Evolutionary conservation across 2,113 vertebrate genomes (phyloP).

Genomic region (Syngnathus typhle): DNA sequence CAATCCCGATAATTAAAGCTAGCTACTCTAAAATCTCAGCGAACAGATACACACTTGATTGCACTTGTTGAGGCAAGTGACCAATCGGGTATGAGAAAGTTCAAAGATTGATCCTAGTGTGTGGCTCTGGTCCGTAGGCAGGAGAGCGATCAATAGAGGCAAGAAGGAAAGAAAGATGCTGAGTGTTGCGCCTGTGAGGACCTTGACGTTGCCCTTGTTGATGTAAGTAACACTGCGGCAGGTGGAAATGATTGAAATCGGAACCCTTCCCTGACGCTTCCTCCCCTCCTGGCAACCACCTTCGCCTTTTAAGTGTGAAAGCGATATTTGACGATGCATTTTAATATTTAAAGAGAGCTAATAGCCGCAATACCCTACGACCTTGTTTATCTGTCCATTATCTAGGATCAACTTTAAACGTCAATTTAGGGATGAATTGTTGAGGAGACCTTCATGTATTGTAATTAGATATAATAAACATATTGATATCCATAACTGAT

Average conservation of each 20-base stretch:
- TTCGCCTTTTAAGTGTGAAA: slow-evolving; percentile 21
- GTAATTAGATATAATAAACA: neutral
- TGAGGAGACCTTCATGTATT: neutral
- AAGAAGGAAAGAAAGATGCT: slow-evolving; percentile 21
- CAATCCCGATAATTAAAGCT: no score
- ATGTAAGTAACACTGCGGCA: slow-evolving; percentile 57
- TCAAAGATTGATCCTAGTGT: slow-evolving; percentile 3
- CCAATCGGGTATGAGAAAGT: neutral
- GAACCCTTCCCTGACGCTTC: slow-evolving; percentile 35
- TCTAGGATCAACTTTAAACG: slow-evolving; percentile 1
- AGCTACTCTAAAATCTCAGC: neutral
- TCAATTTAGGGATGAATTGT: neutral
- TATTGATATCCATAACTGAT: neutral
- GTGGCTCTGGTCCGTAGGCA: slow-evolving; percentile 12
- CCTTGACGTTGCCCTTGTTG: slow-evolving; percentile 58
- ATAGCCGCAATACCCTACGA: slow-evolving; percentile 24
- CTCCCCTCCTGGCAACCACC: slow-evolving; percentile 16
- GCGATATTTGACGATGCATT: slow-evolving; percentile 38
- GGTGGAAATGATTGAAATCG: slow-evolving; percentile 46
- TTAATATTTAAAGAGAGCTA: slow-evolving; percentile 61
- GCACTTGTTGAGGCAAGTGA: neutral
- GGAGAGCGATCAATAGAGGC: slow-evolving; percentile 37
- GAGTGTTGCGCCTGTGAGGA: slow-evolving; percentile 14
- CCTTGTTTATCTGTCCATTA: slow-evolving; percentile 10
- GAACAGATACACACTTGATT: neutral